Conservation (phyloP, 2,113 vertebrate species). For the Limanda limanda region DNA sequence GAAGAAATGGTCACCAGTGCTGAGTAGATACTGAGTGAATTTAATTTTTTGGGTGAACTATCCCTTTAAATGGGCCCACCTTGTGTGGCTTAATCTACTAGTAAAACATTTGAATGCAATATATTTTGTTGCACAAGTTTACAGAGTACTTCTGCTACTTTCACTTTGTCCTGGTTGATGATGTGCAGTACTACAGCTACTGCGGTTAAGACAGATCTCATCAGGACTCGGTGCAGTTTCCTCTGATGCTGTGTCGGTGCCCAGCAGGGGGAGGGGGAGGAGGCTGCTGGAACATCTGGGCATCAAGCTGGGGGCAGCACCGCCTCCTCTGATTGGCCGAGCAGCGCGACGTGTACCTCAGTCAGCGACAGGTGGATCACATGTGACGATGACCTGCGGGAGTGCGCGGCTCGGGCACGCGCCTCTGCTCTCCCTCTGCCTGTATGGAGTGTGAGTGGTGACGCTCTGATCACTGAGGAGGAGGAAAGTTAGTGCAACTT, state of each 20-base stretch:
- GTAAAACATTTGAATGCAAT: background rate
- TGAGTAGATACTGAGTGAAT: too few relatives aligned
- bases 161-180: background rate
- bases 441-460: background rate
- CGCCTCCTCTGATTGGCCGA: constrained; percentile 75
- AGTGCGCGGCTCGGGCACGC: constrained; percentile 18
- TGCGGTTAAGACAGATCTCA: too few relatives aligned
- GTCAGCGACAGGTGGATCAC: constrained; percentile 76
- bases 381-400: constrained; percentile 69
- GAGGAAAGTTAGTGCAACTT: constrained; percentile 14
- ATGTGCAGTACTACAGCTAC: too few relatives aligned
- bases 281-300: background rate
- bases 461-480: constrained; percentile 21
- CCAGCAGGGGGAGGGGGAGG: background rate
- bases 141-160: background rate
- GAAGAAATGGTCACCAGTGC: too few relatives aligned
- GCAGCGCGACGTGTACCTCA: constrained; percentile 83
- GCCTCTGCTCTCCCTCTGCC: background rate
- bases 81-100: too few relatives aligned
- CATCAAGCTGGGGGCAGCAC: background rate
- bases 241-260: background rate
- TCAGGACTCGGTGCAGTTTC: background rate
- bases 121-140: background rate
- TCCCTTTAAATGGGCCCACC: too few relatives aligned
- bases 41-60: too few relatives aligned